Percentiles rank a stretch among this genome's conserved stretches.
These are phyloP conservation scores for Dascyllus trimaculatus DNA, from an alignment of 2,113 vertebrate species.

Conservation along the genomic window DNA sequence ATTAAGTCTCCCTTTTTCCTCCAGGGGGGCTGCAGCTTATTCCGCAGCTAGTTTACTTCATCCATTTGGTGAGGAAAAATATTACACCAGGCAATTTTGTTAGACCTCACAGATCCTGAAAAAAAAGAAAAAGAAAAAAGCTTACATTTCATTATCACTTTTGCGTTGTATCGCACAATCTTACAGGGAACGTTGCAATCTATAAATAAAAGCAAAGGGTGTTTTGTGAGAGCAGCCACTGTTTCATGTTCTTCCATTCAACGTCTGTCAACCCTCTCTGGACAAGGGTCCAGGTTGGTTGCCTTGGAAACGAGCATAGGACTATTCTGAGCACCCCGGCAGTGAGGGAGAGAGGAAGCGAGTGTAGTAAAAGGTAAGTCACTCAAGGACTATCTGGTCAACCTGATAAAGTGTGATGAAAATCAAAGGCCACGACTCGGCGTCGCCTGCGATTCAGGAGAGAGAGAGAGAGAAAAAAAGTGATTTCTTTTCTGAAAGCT, in stretches of 20 bases:
- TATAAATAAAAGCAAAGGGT: slow-evolving; percentile 43
- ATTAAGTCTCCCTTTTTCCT: slow-evolving; percentile 66
- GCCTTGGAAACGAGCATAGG: slow-evolving; percentile 84
- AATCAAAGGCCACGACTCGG: slow-evolving; percentile 58
- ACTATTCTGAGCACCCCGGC: slow-evolving; percentile 76
- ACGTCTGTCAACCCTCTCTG: slow-evolving; percentile 76
- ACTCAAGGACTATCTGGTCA: slow-evolving; percentile 70
- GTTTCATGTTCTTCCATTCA: slow-evolving; percentile 65
- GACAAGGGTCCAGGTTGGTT: slow-evolving; percentile 82
- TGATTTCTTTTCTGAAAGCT: slow-evolving; percentile 30
- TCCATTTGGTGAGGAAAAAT: slow-evolving; percentile 47
- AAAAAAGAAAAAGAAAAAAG: background rate
- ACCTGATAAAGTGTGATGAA: slow-evolving; percentile 70
- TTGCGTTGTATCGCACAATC: slow-evolving; percentile 4
- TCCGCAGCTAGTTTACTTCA: slow-evolving; percentile 43
- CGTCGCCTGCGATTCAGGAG: slow-evolving; percentile 24
- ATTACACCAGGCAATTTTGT: slow-evolving; percentile 41
- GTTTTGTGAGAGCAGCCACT: slow-evolving; percentile 39
- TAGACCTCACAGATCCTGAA: background rate
- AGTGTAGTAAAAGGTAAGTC: slow-evolving; percentile 72
- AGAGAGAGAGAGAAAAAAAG: slow-evolving; percentile 24
- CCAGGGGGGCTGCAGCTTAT: slow-evolving; percentile 35
- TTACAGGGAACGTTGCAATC: slow-evolving; percentile 6
- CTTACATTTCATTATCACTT: background rate
- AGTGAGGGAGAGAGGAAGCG: slow-evolving; percentile 57